Conservation (phyloP, 1,140 invertebrate species). For the Diachasmimorpha longicaudata region DNA sequence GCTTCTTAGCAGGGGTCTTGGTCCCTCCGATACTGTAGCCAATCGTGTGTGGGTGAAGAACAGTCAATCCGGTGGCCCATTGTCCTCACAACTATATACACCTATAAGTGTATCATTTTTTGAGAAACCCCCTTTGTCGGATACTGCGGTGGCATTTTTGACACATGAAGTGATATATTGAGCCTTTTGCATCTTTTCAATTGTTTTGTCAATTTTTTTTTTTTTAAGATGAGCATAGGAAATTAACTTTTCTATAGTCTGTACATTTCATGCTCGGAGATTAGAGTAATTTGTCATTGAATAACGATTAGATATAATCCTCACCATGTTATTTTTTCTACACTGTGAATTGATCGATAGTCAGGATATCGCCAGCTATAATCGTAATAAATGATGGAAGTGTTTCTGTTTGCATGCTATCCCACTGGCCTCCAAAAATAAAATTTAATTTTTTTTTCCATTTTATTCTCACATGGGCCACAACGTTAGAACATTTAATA, state of each 20-base stretch:
- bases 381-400: background rate
- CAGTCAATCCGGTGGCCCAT: constrained; percentile 3
- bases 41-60: constrained; percentile 36
- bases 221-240: too few relatives aligned
- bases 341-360: background rate
- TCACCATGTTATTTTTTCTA: too few relatives aligned
- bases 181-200: too few relatives aligned
- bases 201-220: too few relatives aligned
- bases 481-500: background rate
- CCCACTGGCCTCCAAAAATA: background rate
- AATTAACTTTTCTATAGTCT: too few relatives aligned
- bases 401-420: background rate
- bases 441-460: background rate
- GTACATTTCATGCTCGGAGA: too few relatives aligned
- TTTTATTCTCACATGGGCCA: constrained; percentile 55
- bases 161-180: background rate
- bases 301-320: too few relatives aligned
- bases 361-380: too few relatives aligned
- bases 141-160: background rate
- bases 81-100: background rate
- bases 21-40: constrained; percentile 30
- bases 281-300: too few relatives aligned
- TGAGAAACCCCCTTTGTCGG: too few relatives aligned
- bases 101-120: too few relatives aligned
- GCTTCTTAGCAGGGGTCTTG: constrained; percentile 36